Conservation (phyloP, 30 jellyfish, hydroid and myxozoan species). For the Chironex yamaguchii region DNA sequence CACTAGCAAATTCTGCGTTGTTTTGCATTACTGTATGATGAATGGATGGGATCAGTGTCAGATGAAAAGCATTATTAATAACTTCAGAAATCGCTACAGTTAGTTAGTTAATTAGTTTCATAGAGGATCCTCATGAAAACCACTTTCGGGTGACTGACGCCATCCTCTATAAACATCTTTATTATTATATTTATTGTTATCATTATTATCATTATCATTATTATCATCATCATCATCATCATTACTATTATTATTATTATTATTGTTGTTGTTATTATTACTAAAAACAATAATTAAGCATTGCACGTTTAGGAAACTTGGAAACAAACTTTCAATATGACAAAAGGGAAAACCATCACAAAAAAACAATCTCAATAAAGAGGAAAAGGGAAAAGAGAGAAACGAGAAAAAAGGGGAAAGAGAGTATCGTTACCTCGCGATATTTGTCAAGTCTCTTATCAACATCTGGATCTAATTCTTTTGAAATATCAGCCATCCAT, state of each 20-base stretch:
- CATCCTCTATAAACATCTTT: constrained; percentile 66
- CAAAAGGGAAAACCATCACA: background rate
- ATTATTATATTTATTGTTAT: constrained; percentile 30
- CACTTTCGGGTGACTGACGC: constrained; percentile 72
- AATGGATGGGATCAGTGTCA: no score
- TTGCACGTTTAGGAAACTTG: background rate
- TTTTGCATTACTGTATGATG: no score
- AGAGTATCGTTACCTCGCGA: constrained; percentile 76
- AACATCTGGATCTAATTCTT: constrained; percentile 96
- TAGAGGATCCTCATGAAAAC: constrained; percentile 78
- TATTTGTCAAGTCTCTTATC: constrained; percentile 89
- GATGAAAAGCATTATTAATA: no score
- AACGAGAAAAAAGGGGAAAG: background rate
- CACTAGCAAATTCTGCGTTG: no score
- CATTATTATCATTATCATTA: no score
- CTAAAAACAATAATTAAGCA: no score
- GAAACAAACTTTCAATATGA: background rate
- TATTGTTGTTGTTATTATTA: no score
- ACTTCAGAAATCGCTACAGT: no score
- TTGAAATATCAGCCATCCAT: constrained; percentile 99
- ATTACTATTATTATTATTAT: no score
- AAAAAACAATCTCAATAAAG: background rate
- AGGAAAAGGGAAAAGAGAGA: constrained; percentile 1
- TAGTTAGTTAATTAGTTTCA: constrained; percentile 44
- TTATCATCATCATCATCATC: no score